A percentile compares a stretch with the other conserved stretches of the same genome.
Conservation (phyloP, 2,797 vertebrate genomes). For the Urophycis tenuis region DNA sequence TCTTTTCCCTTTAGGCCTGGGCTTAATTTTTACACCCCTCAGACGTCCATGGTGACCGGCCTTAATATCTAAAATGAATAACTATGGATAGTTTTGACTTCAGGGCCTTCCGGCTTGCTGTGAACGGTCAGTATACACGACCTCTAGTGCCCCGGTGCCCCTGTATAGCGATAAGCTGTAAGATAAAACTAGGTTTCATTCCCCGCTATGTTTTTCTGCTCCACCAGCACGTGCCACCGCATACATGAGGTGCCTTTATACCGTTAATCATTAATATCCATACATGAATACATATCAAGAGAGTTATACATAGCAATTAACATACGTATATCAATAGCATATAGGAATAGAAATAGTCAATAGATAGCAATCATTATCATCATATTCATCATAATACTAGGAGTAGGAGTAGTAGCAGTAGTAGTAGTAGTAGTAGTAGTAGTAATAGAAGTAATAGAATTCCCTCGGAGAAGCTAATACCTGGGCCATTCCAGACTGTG, state of each 20-base stretch:
- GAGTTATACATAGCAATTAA: slow-evolving; percentile 80
- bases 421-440: slow-evolving; percentile 59
- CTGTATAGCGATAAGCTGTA: background rate
- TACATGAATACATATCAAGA: slow-evolving; percentile 77
- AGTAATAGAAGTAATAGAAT: slow-evolving; percentile 43
- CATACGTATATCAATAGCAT: slow-evolving; percentile 80
- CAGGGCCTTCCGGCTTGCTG: background rate
- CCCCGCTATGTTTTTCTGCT: background rate
- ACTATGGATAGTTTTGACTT: background rate
- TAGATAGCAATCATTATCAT: slow-evolving; percentile 75
- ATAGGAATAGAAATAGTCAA: slow-evolving; percentile 75
- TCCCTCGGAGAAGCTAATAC: slow-evolving; percentile 70
- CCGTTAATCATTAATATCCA: slow-evolving; percentile 72
- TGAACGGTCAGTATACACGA: background rate
- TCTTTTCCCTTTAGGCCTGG: background rate
- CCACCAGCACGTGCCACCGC: slow-evolving; percentile 33
- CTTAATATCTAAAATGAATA: background rate
- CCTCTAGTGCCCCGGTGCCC: background rate
- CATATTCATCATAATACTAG: slow-evolving; percentile 72
- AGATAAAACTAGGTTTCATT: background rate
- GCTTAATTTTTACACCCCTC: background rate
- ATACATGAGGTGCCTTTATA: slow-evolving; percentile 69
- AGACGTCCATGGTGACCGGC: background rate
- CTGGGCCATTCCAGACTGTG: slow-evolving; percentile 66
- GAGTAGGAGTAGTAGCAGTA: slow-evolving; percentile 69